These are phyloP conservation scores for Heliconius aoede DNA, from an alignment of 2,888 invertebrate genomes.

Conservation along the genomic window DNA sequence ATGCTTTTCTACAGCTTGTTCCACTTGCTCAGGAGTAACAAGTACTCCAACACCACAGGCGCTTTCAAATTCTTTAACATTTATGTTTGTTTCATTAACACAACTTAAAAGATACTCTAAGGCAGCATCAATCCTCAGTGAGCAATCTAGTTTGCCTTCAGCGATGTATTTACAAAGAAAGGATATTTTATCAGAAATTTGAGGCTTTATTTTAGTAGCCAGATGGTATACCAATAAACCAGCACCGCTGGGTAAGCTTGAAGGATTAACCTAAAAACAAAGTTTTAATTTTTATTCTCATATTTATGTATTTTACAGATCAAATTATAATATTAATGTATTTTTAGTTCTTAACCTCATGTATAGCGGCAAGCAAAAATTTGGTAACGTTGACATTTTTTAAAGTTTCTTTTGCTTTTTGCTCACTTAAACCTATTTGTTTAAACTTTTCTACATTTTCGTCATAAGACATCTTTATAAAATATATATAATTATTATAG, in stretches of 20 bases:
- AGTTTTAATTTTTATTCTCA: background rate
- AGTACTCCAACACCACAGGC: conserved; percentile 95
- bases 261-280: conserved; percentile 72
- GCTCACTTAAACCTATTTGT: conserved; percentile 92
- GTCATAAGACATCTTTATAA: conserved; percentile 66
- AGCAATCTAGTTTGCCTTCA: conserved; percentile 90
- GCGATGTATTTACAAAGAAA: conserved; percentile 91
- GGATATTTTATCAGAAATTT: conserved; percentile 88
- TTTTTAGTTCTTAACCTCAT: conserved; percentile 84
- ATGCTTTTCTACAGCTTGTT: conserved; percentile 91
- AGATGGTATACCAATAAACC: conserved; percentile 96
- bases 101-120: conserved; percentile 92
- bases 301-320: background rate
- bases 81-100: conserved; percentile 83
- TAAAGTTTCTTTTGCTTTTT: conserved; percentile 97
- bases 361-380: conserved; percentile 87
- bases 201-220: conserved; percentile 95
- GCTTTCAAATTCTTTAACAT: conserved; percentile 87
- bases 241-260: conserved; percentile 79
- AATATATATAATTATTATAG: background rate
- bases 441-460: conserved; percentile 72
- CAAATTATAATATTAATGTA: background rate
- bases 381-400: conserved; percentile 94
- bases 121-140: conserved; percentile 92
- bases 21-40: conserved; percentile 95